Evolutionary conservation across 2,113 vertebrate genomes (phyloP).

Genomic region (Phalacrocorax carbo): DNA sequence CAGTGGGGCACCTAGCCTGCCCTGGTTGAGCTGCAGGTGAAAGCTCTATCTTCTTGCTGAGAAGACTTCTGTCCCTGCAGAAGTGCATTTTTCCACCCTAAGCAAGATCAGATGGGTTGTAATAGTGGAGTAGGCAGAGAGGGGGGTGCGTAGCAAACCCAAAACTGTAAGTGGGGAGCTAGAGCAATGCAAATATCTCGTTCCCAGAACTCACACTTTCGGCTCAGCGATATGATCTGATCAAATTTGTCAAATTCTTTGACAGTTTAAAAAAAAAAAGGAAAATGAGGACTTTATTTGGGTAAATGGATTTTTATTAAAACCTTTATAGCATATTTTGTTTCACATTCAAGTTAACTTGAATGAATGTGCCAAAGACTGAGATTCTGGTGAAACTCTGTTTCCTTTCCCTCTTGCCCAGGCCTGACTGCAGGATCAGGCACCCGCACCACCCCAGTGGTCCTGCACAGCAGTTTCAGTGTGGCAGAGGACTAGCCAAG

Average conservation of each 20-base stretch:
- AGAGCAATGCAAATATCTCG: constrained; percentile 43
- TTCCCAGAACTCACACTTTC: constrained; percentile 47
- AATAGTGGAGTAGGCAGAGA: constrained; percentile 33
- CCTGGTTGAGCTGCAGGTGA: fast-evolving
- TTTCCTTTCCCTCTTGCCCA: not conserved
- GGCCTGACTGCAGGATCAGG: not conserved
- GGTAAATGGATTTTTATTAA: constrained; percentile 47
- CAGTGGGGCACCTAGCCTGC: fast-evolving
- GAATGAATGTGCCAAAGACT: not conserved
- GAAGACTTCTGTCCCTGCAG: not conserved
- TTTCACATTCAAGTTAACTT: not conserved
- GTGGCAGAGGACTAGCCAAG: not conserved
- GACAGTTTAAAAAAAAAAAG: not conserved
- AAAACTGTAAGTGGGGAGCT: constrained; percentile 26
- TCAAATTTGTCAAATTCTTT: constrained; percentile 52
- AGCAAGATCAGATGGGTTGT: constrained; percentile 51
- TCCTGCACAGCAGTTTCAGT: fast-evolving
- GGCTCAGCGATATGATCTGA: not conserved
- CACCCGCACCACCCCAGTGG: fast-evolving
- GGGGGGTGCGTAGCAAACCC: not conserved
- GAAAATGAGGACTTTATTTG: constrained; percentile 28
- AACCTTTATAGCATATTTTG: not conserved
- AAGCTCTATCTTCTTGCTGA: not conserved
- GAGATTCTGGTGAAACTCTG: not conserved
- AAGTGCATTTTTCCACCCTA: not conserved